These are phyloP conservation scores for Pristiophorus japonicus DNA, from an alignment of 2,113 vertebrate species.

Conservation along the genomic window DNA sequence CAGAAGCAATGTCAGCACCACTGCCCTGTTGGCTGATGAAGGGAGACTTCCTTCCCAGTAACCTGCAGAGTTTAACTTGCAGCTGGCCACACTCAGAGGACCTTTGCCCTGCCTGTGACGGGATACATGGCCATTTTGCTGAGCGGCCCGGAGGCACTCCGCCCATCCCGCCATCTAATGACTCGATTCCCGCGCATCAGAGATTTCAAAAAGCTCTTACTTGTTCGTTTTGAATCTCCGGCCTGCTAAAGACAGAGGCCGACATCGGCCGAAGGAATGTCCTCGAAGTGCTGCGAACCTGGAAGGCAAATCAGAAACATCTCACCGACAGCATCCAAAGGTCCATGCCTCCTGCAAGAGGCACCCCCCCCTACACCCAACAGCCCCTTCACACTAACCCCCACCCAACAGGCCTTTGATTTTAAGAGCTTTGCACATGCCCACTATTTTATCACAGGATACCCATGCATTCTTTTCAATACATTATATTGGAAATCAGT, in stretches of 20 bases:
- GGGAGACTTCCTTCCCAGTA: not conserved
- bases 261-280: conserved; percentile 60
- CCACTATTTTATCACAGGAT: not conserved
- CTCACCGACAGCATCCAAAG: no score
- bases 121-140: not conserved
- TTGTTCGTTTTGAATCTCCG: conserved; percentile 57
- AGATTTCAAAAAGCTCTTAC: conserved; percentile 44
- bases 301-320: not conserved
- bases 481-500: not conserved
- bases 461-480: not conserved
- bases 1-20: not conserved
- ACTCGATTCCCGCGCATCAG: not conserved
- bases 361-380: no score
- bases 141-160: not conserved
- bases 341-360: no score
- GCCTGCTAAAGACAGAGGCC: conserved; percentile 57
- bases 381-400: no score
- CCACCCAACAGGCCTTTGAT: no score
- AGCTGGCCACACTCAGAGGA: not conserved
- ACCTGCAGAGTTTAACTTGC: no score
- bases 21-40: not conserved
- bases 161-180: not conserved
- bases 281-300: conserved; percentile 66
- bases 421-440: not conserved
- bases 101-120: not conserved